A percentile compares a stretch with the other conserved stretches of the same genome.
These are phyloP conservation scores for Pyrrhosoma nymphula DNA, from an alignment of 2,888 invertebrate genomes.

Conservation along the genomic window DNA sequence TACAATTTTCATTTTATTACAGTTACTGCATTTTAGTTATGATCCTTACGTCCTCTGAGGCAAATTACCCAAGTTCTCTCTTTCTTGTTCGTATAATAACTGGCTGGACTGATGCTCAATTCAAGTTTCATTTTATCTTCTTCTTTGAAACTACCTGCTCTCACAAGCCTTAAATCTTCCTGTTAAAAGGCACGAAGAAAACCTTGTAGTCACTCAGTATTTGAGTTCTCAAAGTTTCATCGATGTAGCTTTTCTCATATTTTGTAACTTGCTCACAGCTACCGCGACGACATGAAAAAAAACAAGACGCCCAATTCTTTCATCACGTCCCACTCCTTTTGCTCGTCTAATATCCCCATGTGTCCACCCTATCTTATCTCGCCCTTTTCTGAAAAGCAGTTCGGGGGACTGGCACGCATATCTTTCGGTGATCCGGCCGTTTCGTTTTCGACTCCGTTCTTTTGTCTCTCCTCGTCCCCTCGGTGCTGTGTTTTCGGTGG, in stretches of 20 bases:
- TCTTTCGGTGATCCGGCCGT: not conserved
- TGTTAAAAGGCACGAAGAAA: too few relatives aligned
- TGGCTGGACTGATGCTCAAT: too few relatives aligned
- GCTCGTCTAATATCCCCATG: not conserved
- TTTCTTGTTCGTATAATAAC: too few relatives aligned
- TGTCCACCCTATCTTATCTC: not conserved
- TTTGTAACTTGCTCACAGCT: not conserved
- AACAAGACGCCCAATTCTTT: not conserved
- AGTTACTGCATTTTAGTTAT: too few relatives aligned
- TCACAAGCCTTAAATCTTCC: too few relatives aligned
- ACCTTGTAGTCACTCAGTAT: too few relatives aligned
- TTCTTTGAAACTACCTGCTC: too few relatives aligned
- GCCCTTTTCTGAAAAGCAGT: not conserved
- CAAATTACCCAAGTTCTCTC: too few relatives aligned
- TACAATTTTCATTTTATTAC: too few relatives aligned
- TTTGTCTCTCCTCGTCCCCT: constrained; percentile 12
- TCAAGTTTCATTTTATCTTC: too few relatives aligned
- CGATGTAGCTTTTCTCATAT: not conserved
- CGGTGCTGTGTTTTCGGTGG: not conserved
- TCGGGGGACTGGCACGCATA: not conserved
- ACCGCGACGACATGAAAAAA: not conserved
- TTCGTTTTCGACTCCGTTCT: not conserved
- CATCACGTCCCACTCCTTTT: not conserved
- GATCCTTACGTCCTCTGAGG: too few relatives aligned
- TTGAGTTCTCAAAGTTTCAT: too few relatives aligned